phyloP scores from a whole-genome alignment of 2,113 vertebrate genomes.

The Lycaon pictus region DNA sequence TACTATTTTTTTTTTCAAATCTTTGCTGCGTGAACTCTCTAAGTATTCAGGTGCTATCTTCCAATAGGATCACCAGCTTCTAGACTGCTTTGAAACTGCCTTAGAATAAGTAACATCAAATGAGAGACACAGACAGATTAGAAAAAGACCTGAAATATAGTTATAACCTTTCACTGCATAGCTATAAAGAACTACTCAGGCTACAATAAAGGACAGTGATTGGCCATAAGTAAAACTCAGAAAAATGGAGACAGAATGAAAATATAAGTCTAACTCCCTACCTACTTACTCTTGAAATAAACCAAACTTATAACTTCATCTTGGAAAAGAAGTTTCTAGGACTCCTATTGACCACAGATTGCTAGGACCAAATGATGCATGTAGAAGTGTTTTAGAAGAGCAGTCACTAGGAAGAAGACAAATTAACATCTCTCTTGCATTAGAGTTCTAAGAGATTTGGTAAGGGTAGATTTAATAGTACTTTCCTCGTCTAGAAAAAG shows the following conservation, averaged over 20 bases:
- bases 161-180: neutral
- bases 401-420: neutral
- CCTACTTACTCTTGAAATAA: neutral
- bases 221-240: neutral
- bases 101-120: constrained; percentile 13
- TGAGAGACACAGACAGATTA: neutral
- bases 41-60: neutral
- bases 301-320: neutral
- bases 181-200: neutral
- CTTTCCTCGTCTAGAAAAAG: neutral
- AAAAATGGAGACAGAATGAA: neutral
- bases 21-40: neutral
- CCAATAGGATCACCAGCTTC: neutral
- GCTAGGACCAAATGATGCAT: neutral
- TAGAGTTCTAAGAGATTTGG: neutral
- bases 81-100: neutral
- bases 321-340: neutral
- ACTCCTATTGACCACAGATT: neutral
- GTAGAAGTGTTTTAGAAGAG: neutral
- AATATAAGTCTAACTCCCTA: neutral
- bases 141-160: neutral
- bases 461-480: neutral
- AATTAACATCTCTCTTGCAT: neutral
- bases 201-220: neutral
- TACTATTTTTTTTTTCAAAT: neutral